Evolutionary conservation across 2,888 invertebrate genomes (phyloP), one percentile per base, ranked within the genome.

Genomic region (Mactromeris polynyma): DNA sequence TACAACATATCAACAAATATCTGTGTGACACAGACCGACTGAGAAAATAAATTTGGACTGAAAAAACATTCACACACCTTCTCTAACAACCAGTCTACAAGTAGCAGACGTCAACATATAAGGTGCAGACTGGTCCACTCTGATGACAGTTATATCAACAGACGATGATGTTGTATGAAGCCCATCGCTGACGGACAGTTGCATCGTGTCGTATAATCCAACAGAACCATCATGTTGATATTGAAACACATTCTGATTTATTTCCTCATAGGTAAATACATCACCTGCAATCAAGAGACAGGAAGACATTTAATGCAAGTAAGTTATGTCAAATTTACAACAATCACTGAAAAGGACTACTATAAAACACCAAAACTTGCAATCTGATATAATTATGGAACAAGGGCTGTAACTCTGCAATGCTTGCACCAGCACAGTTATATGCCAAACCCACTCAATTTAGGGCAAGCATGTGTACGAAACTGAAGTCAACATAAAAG

Each of bases 81-180:
- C 96, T 54, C 93, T 93, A 36, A 96, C 91, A 81, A 93, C 93
- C 36, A 95, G 86, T 31, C 93, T 92, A 90, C 94, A 94, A 6
- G 92, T 87, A 77, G 96, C 94, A 83, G 94, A 90, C 9, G 94
- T 92, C 58, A 94, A 82, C 87, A 94, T 91, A 77, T 89, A 89
- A 7, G 96, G 95, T 21, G 94, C 94, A 46, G 94, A 93, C 89
- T 94, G 93, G 88, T 95, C 95, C 14, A 95, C 94, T 51, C 89
- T 89, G 69, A 94, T 89, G 9, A 96, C 88, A n/a, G 90, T 89
- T 19, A 96, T 87, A 42, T 91, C 90, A 54, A 96, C 90, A 0
- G 86, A 89, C 36, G 93, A 89, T 7, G 90, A 85, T n/a, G 94
- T 89, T 69, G 92, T 85, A 80, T 96, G 95, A 19, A 84, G 88